Evolutionary conservation across 2,888 invertebrate genomes (phyloP).

Genomic region (Nomada fabriciana): DNA sequence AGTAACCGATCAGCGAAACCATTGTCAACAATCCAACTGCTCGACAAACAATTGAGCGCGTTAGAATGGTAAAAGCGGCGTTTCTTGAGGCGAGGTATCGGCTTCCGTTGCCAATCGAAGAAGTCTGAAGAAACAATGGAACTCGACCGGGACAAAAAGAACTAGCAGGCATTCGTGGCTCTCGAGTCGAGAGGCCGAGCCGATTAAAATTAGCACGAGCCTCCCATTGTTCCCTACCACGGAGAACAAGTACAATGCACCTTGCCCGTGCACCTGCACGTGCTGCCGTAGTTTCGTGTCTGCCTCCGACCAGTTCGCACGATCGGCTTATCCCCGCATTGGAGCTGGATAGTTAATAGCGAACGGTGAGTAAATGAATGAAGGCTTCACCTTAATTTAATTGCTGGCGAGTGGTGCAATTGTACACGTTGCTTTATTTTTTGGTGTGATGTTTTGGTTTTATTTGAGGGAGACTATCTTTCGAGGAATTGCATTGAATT

Average conservation of each 20-base stretch:
- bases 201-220: conserved; percentile 75
- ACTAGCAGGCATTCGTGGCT: conserved; percentile 33
- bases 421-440: neutral
- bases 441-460: no score
- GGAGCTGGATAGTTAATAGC: neutral
- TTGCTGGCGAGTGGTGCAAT: neutral
- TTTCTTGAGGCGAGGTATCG: no score
- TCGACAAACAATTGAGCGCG: no score
- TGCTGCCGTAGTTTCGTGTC: conserved; percentile 17
- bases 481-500: no score
- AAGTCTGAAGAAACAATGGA: conserved; percentile 17
- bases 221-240: conserved; percentile 56
- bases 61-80: no score
- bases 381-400: neutral
- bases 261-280: conserved; percentile 35
- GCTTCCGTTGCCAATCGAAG: neutral
- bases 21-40: no score
- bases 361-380: conserved; percentile 17
- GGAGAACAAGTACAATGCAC: conserved; percentile 57
- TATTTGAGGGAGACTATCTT: neutral
- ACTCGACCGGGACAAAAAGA: conserved; percentile 34
- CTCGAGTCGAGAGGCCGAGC: conserved; percentile 52
- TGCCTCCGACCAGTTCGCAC: neutral
- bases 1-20: no score
- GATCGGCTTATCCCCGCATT: neutral